Percentiles rank a stretch among this genome's conserved stretches.
Conservation (phyloP, 2,888 invertebrate species). For the Drosophila lutescens region DNA sequence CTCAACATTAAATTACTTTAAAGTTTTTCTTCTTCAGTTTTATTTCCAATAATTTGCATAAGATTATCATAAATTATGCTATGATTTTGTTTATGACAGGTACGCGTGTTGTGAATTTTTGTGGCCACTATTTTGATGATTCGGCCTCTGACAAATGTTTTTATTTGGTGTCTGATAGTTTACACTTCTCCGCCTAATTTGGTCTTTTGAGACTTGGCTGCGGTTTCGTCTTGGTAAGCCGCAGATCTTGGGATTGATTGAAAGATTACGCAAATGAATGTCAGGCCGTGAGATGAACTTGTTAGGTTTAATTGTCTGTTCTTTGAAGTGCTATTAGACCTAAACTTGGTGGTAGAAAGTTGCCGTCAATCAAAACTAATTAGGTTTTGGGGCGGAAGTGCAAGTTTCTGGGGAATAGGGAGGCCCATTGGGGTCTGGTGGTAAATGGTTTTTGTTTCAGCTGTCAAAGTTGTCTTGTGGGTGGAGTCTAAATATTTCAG, state of each 20-base stretch:
- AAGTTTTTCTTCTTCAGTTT: conserved; percentile 22
- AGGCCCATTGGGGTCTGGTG: conserved; percentile 8
- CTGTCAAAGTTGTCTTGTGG: conserved; percentile 12
- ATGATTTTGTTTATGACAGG: conserved; percentile 63
- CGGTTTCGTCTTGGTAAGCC: conserved; percentile 9
- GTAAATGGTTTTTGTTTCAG: conserved; percentile 14
- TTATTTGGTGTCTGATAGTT: conserved; percentile 50
- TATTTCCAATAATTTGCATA: conserved; percentile 55
- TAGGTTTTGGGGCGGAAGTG: conserved; percentile 9
- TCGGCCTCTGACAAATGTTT: conserved; percentile 37
- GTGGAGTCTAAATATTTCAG: conserved; percentile 9
- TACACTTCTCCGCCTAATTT: conserved; percentile 39
- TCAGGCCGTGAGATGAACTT: conserved; percentile 39
- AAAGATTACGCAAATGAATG: conserved; percentile 66
- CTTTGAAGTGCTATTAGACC: conserved; percentile 21
- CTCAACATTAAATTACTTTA: conserved; percentile 15
- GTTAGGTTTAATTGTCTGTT: conserved; percentile 36
- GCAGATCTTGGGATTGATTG: conserved; percentile 47
- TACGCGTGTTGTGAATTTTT: conserved; percentile 37
- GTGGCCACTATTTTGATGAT: conserved; percentile 32
- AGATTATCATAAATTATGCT: conserved; percentile 74
- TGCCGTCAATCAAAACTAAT: conserved; percentile 29
- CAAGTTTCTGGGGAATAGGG: background rate
- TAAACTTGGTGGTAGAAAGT: conserved; percentile 20
- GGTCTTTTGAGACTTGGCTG: conserved; percentile 19